Evolutionary conservation across 2,797 vertebrate species (phyloP).

Genomic region (Chloroceryle inda): DNA sequence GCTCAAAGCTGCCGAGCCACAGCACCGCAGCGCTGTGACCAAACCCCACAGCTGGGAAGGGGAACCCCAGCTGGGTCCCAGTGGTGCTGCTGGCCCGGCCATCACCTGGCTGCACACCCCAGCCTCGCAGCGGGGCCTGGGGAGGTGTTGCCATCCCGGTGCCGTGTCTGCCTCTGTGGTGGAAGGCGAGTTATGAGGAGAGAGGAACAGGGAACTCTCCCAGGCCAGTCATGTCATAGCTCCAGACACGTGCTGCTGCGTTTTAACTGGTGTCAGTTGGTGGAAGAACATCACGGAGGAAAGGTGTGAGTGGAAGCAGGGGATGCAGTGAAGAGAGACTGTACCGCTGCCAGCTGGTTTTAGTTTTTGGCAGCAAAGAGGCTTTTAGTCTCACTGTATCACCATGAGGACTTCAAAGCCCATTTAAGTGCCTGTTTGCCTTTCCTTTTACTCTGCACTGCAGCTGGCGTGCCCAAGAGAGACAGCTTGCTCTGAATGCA

Average conservation of each 20-base stretch:
- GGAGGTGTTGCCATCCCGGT: background rate
- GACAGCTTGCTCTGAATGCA: constrained; percentile 43
- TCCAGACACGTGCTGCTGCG: fast-evolving
- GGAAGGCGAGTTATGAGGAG: fast-evolving
- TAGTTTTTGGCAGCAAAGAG: constrained; percentile 20
- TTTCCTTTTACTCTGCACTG: constrained; percentile 53
- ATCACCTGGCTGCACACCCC: fast-evolving
- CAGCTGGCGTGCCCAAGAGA: constrained; percentile 47
- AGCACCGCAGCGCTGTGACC: background rate
- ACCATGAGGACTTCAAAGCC: constrained; percentile 32
- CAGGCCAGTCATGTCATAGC: background rate
- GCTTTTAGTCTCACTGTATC: constrained; percentile 34
- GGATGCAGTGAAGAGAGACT: background rate
- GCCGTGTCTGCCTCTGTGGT: fast-evolving
- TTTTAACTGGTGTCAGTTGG: background rate
- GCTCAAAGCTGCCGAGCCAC: background rate
- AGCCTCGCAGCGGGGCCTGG: fast-evolving
- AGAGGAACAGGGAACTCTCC: background rate
- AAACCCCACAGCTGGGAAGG: background rate
- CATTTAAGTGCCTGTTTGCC: constrained; percentile 44
- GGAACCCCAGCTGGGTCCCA: fast-evolving
- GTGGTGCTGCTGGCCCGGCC: background rate
- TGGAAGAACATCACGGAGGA: background rate
- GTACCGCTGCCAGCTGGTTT: background rate
- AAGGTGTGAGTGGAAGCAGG: background rate